A percentile compares a stretch with the other conserved stretches of the same genome.
phyloP scores from a whole-genome alignment of 2,113 vertebrate species.

The Ornithorhynchus anatinus region DNA sequence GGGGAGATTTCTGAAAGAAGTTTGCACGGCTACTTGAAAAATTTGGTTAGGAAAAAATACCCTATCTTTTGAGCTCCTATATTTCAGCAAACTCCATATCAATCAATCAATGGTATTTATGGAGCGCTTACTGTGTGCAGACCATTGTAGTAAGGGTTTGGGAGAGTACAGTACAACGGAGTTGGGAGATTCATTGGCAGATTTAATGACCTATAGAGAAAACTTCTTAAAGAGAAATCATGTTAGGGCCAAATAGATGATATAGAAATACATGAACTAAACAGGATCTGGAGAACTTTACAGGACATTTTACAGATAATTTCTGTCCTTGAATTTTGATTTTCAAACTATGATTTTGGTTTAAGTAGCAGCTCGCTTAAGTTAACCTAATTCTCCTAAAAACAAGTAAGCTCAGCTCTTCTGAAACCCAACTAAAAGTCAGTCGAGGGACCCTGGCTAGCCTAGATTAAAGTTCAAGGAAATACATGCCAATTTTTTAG shows the following conservation, averaged over 20 bases:
- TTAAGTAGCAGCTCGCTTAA: slow-evolving; percentile 39
- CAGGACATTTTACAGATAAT: slow-evolving; percentile 22
- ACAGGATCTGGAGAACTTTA: background rate
- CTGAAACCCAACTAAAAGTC: slow-evolving; percentile 42
- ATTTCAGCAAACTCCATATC: too few species aligned
- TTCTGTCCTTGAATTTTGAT: background rate
- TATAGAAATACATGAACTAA: background rate
- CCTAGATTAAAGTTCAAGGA: slow-evolving; percentile 12
- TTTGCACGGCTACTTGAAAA: too few species aligned
- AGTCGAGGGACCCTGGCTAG: slow-evolving; percentile 16
- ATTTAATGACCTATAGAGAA: too few species aligned
- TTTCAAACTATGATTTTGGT: background rate
- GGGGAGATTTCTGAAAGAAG: too few species aligned
- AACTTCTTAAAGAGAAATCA: too few species aligned
- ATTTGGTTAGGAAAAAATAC: too few species aligned
- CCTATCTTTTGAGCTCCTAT: too few species aligned
- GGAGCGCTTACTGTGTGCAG: too few species aligned
- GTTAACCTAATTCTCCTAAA: slow-evolving; percentile 39
- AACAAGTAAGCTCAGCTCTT: slow-evolving; percentile 49
- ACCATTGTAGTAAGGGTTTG: too few species aligned
- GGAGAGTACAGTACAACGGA: too few species aligned
- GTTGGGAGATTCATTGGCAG: too few species aligned
- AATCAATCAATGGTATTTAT: too few species aligned
- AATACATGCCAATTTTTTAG: background rate
- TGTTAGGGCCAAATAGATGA: background rate